Percentiles rank a stretch among this genome's conserved stretches.
Conservation (phyloP, 2,888 invertebrate genomes). For the Acronicta aceris region DNA sequence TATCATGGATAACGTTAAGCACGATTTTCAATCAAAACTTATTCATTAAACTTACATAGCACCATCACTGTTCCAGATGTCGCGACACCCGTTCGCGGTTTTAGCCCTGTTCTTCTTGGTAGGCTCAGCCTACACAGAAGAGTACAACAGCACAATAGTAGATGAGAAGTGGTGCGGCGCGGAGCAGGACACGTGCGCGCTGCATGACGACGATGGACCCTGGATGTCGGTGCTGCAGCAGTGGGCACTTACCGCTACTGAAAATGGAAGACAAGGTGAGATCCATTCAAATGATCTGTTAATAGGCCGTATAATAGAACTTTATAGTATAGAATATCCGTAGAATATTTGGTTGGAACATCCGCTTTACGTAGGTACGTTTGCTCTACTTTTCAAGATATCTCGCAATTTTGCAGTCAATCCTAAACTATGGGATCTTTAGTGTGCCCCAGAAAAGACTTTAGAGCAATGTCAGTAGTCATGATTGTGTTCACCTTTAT, state of each 20-base stretch:
- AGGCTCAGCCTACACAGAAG: slow-evolving; percentile 46
- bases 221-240: slow-evolving; percentile 91
- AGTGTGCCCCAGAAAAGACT: no score
- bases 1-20: no score
- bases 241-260: slow-evolving; percentile 87
- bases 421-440: no score
- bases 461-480: no score
- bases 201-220: slow-evolving; percentile 71
- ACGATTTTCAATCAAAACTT: no score
- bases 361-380: no score
- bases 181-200: slow-evolving; percentile 41
- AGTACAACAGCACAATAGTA: slow-evolving; percentile 52
- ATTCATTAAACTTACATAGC: background rate
- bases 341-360: no score
- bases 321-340: no score
- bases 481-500: no score
- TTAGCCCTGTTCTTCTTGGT: slow-evolving; percentile 46
- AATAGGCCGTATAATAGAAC: no score
- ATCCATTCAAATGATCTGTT: background rate
- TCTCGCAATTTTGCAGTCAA: background rate
- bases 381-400: background rate
- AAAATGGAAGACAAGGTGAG: slow-evolving; percentile 74
- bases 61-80: slow-evolving; percentile 50
- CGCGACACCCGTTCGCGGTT: slow-evolving; percentile 25
- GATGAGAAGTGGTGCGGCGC: slow-evolving; percentile 46